Evolutionary conservation across 2,797 vertebrate genomes (phyloP).

Genomic region (Pangasius mekongensis): DNA sequence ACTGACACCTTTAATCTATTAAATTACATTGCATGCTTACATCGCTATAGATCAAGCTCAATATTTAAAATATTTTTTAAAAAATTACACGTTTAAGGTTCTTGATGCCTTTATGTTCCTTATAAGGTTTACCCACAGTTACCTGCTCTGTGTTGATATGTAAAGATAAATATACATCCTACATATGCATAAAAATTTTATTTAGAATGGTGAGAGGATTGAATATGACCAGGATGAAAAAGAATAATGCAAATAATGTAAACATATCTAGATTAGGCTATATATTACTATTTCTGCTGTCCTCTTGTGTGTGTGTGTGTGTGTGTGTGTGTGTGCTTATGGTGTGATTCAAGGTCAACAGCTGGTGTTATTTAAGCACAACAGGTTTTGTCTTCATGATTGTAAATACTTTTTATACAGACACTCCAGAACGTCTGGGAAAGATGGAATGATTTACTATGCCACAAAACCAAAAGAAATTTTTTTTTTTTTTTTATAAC

Average conservation of each 20-base stretch:
- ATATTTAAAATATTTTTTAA: too few relatives aligned
- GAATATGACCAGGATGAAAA: background rate
- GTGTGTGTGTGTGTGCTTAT: background rate
- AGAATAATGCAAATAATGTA: background rate
- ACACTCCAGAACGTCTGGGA: conserved; percentile 27
- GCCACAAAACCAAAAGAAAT: conserved; percentile 12
- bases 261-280: background rate
- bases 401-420: conserved; percentile 30
- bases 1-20: background rate
- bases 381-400: conserved; percentile 20
- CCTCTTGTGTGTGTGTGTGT: conserved; percentile 3
- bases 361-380: conserved; percentile 12
- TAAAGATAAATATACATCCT: background rate
- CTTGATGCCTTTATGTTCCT: background rate
- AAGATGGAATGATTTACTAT: conserved; percentile 24
- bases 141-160: background rate
- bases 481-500: background rate
- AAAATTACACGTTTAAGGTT: background rate
- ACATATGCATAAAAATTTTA: background rate
- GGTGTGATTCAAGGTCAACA: conserved; percentile 28
- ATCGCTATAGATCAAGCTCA: background rate
- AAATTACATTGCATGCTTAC: background rate
- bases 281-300: background rate
- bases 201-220: background rate
- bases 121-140: background rate